phyloP scores from a whole-genome alignment of 2,797 vertebrate genomes.

The Pipistrellus kuhlii region DNA sequence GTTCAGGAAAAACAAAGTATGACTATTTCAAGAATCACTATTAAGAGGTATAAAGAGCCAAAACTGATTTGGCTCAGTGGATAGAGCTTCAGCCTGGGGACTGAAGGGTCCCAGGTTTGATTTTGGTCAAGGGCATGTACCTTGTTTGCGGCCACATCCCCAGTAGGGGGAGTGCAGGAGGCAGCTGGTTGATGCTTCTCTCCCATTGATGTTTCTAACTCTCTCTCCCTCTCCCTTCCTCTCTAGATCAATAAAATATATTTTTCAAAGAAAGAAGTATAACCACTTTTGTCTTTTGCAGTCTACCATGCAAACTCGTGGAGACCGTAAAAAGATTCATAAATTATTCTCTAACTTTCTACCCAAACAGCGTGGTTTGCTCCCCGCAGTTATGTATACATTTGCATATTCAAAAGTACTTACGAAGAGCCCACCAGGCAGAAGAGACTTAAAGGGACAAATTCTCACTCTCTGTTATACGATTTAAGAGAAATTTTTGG shows the following conservation, averaged over 20 bases:
- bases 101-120: too few species aligned
- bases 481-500: slow-evolving; percentile 51
- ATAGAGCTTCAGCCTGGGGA: too few species aligned
- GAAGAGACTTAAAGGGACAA: slow-evolving; percentile 31
- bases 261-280: not conserved
- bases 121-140: too few species aligned
- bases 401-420: slow-evolving; percentile 54
- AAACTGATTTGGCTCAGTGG: too few species aligned
- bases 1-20: slow-evolving; percentile 16
- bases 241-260: too few species aligned
- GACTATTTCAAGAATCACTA: not conserved
- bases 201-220: too few species aligned
- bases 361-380: not conserved
- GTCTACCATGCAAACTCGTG: not conserved
- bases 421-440: not conserved
- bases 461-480: not conserved
- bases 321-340: not conserved
- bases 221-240: too few species aligned
- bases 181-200: too few species aligned
- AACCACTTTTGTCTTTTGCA: slow-evolving; percentile 32
- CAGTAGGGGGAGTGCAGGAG: too few species aligned
- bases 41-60: not conserved
- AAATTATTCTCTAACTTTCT: not conserved
- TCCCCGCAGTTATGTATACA: not conserved
- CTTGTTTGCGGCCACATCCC: too few species aligned